Percentiles rank a stretch among this genome's conserved stretches.
Conservation (phyloP, 2,888 invertebrate species). For the Strigamia crassipes region DNA sequence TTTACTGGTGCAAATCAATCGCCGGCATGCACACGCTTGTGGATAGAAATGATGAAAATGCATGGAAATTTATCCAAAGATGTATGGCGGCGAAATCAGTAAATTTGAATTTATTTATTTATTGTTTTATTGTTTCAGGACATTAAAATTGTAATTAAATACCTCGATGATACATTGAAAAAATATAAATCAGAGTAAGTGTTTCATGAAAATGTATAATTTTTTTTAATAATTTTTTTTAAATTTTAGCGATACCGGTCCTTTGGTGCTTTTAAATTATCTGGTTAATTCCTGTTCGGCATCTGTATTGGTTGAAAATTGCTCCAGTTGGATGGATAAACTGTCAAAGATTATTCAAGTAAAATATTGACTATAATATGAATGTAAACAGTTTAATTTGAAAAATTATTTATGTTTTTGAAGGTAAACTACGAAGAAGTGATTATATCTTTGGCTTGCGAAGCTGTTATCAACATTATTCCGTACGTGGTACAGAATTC, state of each 20-base stretch:
- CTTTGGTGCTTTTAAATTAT: not conserved
- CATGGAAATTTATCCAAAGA: not conserved
- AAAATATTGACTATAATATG: not conserved
- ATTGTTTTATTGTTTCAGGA: not conserved
- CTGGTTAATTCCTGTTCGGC: not conserved
- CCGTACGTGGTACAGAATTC: not conserved
- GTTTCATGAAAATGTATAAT: not conserved
- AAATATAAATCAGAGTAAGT: not conserved
- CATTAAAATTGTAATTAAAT: not conserved
- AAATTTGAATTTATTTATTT: not conserved
- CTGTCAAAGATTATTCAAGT: not conserved
- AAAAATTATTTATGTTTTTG: not conserved
- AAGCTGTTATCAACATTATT: not conserved
- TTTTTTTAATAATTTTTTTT: not conserved
- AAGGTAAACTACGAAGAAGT: not conserved
- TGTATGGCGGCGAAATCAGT: not conserved
- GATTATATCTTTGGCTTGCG: not conserved
- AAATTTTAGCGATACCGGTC: not conserved
- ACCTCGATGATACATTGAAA: not conserved
- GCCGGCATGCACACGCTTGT: not conserved
- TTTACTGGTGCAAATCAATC: not conserved
- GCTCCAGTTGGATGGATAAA: not conserved
- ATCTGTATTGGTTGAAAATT: not conserved
- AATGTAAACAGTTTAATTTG: not conserved
- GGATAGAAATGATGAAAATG: not conserved